phyloP scores from a whole-genome alignment of 2,797 vertebrate species.

The Molossus alvarezi region DNA sequence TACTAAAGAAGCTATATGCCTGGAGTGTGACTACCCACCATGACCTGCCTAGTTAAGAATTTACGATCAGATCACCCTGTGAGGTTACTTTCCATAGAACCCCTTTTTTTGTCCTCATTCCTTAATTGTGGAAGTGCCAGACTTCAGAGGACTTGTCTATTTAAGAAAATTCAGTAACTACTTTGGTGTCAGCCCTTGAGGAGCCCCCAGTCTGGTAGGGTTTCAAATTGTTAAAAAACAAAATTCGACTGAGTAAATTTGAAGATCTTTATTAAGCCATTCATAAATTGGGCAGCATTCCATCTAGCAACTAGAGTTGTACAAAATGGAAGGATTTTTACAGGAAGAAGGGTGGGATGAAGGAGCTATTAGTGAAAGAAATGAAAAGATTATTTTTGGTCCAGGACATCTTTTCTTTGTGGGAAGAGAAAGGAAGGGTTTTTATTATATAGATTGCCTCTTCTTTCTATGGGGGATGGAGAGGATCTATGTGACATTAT shows the following conservation, averaged over 20 bases:
- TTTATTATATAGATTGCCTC: not conserved
- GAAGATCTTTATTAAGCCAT: not conserved
- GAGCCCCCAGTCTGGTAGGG: too few relatives aligned
- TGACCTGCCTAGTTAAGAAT: not conserved
- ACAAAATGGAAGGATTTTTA: not conserved
- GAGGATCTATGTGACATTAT: not conserved
- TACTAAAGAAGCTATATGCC: not conserved
- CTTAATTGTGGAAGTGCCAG: not conserved
- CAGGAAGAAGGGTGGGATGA: not conserved
- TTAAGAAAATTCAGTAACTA: not conserved
- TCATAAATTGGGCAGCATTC: not conserved
- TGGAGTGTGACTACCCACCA: not conserved
- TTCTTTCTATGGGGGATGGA: not conserved
- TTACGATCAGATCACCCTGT: not conserved
- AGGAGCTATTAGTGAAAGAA: not conserved
- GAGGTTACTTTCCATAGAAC: not conserved
- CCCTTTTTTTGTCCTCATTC: not conserved
- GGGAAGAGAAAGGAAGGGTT: not conserved
- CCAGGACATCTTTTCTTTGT: not conserved
- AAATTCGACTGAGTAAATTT: not conserved
- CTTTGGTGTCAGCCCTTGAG: not conserved
- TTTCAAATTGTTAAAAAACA: not conserved
- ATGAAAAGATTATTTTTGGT: not conserved
- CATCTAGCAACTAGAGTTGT: not conserved
- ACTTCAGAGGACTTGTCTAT: not conserved